Base-by-base conservation (phyloP, 2,888 invertebrate genomes). In the Nezara viridula region DNA sequence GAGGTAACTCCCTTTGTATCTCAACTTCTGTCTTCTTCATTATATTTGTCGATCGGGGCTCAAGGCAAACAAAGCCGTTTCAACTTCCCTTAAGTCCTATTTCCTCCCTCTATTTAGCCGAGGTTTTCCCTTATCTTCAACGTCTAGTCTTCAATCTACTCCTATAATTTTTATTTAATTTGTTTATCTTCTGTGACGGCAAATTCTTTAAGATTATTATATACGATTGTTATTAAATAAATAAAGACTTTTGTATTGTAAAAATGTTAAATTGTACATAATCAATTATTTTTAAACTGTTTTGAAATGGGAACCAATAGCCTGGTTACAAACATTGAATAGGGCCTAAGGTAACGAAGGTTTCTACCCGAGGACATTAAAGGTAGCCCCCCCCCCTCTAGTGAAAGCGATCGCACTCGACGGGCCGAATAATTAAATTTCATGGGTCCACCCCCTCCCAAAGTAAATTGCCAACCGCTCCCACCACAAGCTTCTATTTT, bases 1-100 rank as follows among this genome's bases (percentile, higher is more conserved):
- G 81, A 44, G 81, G 19, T 44, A 81, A 44, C 1, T 4, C 81
- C 81, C 81, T 81, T 81, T 81, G 81, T 44, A 12, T 24, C 44
- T 44, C 66, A 87, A 66, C 87, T 66, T 66, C 87, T 47, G 55
- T 73, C 87, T 87, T 66, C 87, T 87, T 87, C 87, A 87, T 87
- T 87, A 87, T 87, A 87, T 87, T 87, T 87, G 87, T 87, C 87
- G 60, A 87, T 87, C 87, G 87, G 73, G 87, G 73, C 87, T 87
- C 66, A 87, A 27, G 40, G 73, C 60, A 87, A 87, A 87, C 87
- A 87, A 73, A 73, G 87, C 87, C 87, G 87, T 73, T 87, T 87
- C 87, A 87, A 87, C 87, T 87, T 87, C 87, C 87, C 73, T 87
- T 60, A 87, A 87, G 87, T 87, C 87, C 87, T 73, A 87, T 87